These are phyloP conservation scores for Orchestia grillus DNA, from an alignment of 1,140 invertebrate genomes.

Conservation along the genomic window DNA sequence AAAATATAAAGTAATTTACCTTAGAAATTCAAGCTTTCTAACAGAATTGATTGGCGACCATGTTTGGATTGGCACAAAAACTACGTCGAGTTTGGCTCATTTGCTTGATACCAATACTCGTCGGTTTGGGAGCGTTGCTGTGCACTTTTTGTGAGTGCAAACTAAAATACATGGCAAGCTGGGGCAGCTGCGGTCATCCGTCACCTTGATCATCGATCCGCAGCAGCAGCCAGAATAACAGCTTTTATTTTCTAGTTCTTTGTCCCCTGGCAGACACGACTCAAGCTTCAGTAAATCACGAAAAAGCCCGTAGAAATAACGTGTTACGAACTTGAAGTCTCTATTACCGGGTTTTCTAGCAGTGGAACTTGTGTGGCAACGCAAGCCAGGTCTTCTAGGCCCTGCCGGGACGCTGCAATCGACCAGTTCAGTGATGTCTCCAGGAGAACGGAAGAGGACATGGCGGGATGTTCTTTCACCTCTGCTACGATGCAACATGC, in stretches of 20 bases:
- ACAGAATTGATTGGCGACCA: not conserved
- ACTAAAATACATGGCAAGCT: not conserved
- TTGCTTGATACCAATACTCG: not conserved
- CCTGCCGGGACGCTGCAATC: too few species aligned
- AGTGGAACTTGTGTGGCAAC: not conserved
- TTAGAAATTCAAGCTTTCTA: not conserved
- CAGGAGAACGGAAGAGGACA: too few species aligned
- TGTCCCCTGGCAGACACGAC: not conserved
- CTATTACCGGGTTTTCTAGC: not conserved
- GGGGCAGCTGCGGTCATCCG: not conserved
- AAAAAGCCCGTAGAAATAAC: not conserved
- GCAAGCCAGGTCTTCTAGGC: too few species aligned
- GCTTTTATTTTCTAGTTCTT: not conserved
- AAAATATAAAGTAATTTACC: not conserved
- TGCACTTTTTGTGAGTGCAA: not conserved
- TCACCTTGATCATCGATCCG: not conserved
- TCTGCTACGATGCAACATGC: too few species aligned
- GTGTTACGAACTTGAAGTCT: not conserved
- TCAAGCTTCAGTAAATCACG: not conserved
- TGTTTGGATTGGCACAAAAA: not conserved
- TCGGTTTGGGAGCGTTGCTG: not conserved
- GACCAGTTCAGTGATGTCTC: too few species aligned
- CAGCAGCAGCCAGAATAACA: not conserved
- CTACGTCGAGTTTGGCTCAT: not conserved
- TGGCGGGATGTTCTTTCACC: too few species aligned